Percentiles rank a stretch among this genome's conserved stretches.
These are phyloP conservation scores for Nemoura dubitans DNA, from an alignment of 2,888 invertebrate species.

Conservation along the genomic window DNA sequence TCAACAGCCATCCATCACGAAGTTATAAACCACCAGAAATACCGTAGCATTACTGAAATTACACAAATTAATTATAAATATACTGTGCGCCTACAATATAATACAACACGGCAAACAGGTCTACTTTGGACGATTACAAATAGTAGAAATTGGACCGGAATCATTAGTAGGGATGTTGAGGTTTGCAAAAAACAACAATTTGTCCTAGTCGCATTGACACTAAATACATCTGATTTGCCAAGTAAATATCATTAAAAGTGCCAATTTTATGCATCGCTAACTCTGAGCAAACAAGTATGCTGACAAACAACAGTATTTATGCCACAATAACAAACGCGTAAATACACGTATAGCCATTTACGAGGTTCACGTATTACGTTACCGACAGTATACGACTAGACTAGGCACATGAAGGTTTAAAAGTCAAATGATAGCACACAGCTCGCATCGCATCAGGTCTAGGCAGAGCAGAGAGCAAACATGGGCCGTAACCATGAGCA, in stretches of 20 bases:
- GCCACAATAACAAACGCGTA: background rate
- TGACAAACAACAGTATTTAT: conserved; percentile 12
- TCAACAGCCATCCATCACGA: background rate
- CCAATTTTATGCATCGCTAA: background rate
- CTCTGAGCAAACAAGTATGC: background rate
- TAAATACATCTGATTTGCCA: background rate
- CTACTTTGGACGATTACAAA: background rate
- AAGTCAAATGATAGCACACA: background rate
- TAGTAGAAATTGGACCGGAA: background rate
- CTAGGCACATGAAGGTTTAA: background rate
- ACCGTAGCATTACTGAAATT: background rate
- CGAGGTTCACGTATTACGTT: background rate
- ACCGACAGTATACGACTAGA: background rate
- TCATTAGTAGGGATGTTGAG: background rate
- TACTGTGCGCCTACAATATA: background rate
- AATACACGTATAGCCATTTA: background rate
- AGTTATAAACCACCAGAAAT: background rate
- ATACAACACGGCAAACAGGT: background rate
- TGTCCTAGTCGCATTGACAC: background rate
- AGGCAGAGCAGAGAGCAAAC: too few relatives aligned
- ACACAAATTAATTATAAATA: background rate
- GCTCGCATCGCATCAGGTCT: background rate
- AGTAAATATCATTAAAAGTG: background rate
- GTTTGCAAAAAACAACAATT: background rate
- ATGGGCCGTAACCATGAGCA: too few relatives aligned